Evolutionary conservation across 1,140 invertebrate species (phyloP).

Genomic region (Drosophila nasuta): DNA sequence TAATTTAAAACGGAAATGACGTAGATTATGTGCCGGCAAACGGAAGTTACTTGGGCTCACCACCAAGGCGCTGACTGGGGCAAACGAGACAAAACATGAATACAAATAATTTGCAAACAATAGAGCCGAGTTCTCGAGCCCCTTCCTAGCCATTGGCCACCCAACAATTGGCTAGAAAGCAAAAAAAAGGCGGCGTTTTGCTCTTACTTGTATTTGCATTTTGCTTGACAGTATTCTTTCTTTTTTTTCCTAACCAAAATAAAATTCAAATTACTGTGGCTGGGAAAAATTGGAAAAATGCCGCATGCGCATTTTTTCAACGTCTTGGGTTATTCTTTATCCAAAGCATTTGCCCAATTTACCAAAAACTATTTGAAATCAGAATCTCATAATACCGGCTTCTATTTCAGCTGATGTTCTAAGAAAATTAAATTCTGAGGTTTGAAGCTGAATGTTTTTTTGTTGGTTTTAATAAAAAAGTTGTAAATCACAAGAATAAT

Average conservation of each 20-base stretch:
- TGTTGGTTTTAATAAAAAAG: no score
- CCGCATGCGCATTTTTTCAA: constrained; percentile 38
- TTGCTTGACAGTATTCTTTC: constrained; percentile 28
- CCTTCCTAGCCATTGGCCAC: background rate
- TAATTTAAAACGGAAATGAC: constrained; percentile 71
- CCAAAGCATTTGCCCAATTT: constrained; percentile 31
- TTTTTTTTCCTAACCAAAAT: constrained; percentile 48
- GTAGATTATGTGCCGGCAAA: constrained; percentile 68
- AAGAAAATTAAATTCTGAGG: no score
- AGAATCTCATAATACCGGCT: background rate
- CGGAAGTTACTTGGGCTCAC: constrained; percentile 47
- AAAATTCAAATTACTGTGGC: constrained; percentile 55
- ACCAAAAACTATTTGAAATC: constrained; percentile 33
- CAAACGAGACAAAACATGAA: constrained; percentile 57
- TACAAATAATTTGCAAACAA: constrained; percentile 76
- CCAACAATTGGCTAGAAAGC: constrained; percentile 12
- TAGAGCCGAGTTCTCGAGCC: constrained; percentile 6
- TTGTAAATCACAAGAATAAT: no score
- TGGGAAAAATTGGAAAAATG: constrained; percentile 23
- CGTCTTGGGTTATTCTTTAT: constrained; percentile 20
- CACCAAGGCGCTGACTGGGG: constrained; percentile 14
- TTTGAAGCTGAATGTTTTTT: no score
- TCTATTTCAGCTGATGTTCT: background rate
- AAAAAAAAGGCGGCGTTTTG: constrained; percentile 48
- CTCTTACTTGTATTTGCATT: constrained; percentile 60